phyloP scores from a whole-genome alignment of 1,140 invertebrate genomes.

The Sitophilus oryzae region DNA sequence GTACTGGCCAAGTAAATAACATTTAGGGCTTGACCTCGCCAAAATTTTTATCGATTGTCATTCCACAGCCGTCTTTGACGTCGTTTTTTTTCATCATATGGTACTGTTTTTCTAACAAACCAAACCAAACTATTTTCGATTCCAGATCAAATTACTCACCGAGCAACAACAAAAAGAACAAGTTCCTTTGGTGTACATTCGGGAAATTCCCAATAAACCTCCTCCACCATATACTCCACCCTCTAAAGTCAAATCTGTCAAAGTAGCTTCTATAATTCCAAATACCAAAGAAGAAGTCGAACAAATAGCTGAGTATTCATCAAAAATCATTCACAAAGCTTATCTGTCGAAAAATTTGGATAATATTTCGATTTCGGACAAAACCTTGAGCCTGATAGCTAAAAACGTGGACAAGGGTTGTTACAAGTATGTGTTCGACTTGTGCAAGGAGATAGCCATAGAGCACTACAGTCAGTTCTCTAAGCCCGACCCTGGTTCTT shows the following conservation, averaged over 20 bases:
- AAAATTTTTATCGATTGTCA: no score
- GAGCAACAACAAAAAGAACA: conserved; percentile 50
- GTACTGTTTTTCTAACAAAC: no score
- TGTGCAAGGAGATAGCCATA: conserved; percentile 57
- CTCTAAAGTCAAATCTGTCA: conserved; percentile 33
- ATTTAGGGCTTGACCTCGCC: no score
- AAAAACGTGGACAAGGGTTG: conserved; percentile 44
- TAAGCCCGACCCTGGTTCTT: conserved; percentile 46
- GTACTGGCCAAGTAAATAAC: no score
- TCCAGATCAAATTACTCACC: conserved; percentile 26
- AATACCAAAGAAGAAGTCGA: conserved; percentile 47
- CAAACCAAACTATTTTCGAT: no score
- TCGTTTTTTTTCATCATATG: no score
- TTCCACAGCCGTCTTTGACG: no score
- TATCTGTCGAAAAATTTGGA: conserved; percentile 43
- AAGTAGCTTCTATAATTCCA: conserved; percentile 44
- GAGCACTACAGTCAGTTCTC: conserved; percentile 47
- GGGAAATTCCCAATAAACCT: conserved; percentile 66
- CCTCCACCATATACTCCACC: conserved; percentile 65
- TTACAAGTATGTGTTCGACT: conserved; percentile 56
- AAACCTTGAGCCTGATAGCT: conserved; percentile 34
- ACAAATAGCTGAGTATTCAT: conserved; percentile 45
- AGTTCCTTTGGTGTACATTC: conserved; percentile 51
- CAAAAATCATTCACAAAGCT: conserved; percentile 45
- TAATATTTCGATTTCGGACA: conserved; percentile 43